These are phyloP conservation scores for Taxidea taxus DNA, from an alignment of 2,113 vertebrate genomes.

Conservation along the genomic window DNA sequence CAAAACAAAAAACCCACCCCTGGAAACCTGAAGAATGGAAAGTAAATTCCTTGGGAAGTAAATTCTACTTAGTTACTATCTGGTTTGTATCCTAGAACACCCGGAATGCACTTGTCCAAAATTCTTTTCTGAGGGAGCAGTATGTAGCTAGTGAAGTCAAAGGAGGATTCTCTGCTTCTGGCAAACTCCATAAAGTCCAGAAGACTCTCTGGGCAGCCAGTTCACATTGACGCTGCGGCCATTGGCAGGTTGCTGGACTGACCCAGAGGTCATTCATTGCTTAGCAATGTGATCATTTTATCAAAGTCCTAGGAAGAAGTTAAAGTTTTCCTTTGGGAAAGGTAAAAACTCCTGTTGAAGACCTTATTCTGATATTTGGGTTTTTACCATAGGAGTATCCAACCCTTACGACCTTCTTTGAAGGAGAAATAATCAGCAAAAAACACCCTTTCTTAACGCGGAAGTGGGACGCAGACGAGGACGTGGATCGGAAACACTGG, in stretches of 20 bases:
- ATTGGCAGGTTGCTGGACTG: neutral
- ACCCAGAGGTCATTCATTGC: neutral
- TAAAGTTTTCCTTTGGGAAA: neutral
- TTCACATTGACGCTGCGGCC: neutral
- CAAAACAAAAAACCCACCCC: neutral
- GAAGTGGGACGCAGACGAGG: constrained; percentile 99
- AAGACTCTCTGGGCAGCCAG: neutral
- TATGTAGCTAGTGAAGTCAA: neutral
- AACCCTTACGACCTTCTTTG: constrained; percentile 98
- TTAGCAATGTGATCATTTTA: neutral
- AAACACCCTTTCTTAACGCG: constrained; percentile 97
- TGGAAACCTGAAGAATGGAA: neutral
- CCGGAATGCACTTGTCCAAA: neutral
- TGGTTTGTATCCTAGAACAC: neutral
- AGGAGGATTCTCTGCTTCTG: neutral
- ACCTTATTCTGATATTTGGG: constrained; percentile 39
- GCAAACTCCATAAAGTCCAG: neutral
- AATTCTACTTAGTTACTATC: neutral
- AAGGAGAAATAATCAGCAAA: constrained; percentile 97
- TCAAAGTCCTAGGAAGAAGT: neutral
- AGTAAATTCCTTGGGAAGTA: neutral
- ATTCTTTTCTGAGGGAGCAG: neutral
- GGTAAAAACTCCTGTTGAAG: neutral
- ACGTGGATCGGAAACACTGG: constrained; percentile 99
- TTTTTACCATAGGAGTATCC: constrained; percentile 91